Evolutionary conservation across 2,797 vertebrate species (phyloP).

Genomic region (Limosa lapponica): DNA sequence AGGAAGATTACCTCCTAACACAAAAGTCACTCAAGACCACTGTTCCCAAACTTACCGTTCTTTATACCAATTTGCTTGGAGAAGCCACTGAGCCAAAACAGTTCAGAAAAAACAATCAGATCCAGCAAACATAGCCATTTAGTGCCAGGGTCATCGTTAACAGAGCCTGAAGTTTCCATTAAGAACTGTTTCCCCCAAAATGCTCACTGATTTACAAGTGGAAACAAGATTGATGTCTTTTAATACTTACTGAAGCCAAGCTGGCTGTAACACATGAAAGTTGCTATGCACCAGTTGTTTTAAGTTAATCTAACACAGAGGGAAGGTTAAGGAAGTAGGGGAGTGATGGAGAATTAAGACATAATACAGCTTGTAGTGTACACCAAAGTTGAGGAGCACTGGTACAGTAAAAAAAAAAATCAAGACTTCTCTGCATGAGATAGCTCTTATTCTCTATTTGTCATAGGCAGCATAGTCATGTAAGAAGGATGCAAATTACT

Average conservation of each 20-base stretch:
- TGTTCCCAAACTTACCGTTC: not conserved
- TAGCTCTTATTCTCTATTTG: not conserved
- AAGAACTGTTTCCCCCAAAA: not conserved
- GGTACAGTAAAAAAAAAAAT: not conserved
- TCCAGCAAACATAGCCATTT: not conserved
- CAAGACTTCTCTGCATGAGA: not conserved
- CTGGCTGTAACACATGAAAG: not conserved
- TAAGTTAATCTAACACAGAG: not conserved
- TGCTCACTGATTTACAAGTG: not conserved
- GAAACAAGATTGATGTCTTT: slow-evolving; percentile 11
- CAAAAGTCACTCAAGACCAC: not conserved
- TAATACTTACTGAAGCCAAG: not conserved
- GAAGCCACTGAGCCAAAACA: not conserved
- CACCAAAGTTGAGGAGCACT: not conserved
- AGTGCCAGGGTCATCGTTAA: not conserved
- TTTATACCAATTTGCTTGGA: not conserved
- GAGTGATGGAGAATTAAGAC: not conserved
- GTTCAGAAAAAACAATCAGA: not conserved
- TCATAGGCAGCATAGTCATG: not conserved
- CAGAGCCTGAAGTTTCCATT: not conserved
- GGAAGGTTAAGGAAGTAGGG: not conserved
- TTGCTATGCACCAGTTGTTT: not conserved
- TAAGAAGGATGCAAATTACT: not conserved
- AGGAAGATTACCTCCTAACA: not conserved
- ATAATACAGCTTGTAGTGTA: not conserved